phyloP scores from a whole-genome alignment of 2,797 vertebrate genomes.

The Lepus oiostolus region DNA sequence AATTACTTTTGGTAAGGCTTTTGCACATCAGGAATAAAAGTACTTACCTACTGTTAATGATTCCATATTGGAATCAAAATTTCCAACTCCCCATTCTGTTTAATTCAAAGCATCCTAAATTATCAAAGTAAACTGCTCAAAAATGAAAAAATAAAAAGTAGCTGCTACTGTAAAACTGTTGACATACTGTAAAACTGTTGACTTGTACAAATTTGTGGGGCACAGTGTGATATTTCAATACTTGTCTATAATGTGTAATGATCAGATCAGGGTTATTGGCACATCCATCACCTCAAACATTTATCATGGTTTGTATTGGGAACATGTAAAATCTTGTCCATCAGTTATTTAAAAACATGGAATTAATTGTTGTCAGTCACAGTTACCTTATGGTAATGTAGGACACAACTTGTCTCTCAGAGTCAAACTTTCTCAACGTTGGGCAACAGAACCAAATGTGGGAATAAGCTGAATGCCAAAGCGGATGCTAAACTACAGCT shows the following conservation, averaged over 20 bases:
- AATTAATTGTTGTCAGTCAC: background rate
- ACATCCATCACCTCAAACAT: background rate
- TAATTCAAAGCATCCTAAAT: background rate
- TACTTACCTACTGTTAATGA: background rate
- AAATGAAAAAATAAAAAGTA: slow-evolving; percentile 10
- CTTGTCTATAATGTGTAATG: background rate
- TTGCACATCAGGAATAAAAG: background rate
- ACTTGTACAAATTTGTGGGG: background rate
- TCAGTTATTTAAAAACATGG: background rate
- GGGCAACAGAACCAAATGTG: slow-evolving; percentile 6
- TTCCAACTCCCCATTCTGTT: background rate
- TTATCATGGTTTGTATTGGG: background rate
- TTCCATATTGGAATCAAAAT: background rate
- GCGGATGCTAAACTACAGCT: background rate
- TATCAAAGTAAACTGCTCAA: background rate
- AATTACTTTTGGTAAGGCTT: background rate
- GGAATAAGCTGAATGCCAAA: background rate
- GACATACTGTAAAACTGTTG: background rate
- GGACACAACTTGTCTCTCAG: background rate
- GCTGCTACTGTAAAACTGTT: background rate
- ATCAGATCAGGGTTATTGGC: background rate
- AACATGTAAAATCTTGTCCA: background rate
- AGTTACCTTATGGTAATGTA: background rate
- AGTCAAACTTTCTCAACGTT: background rate
- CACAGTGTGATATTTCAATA: background rate